Evolutionary conservation across 2,113 vertebrate genomes (phyloP).

Genomic region (Hypomesus transpacificus): DNA sequence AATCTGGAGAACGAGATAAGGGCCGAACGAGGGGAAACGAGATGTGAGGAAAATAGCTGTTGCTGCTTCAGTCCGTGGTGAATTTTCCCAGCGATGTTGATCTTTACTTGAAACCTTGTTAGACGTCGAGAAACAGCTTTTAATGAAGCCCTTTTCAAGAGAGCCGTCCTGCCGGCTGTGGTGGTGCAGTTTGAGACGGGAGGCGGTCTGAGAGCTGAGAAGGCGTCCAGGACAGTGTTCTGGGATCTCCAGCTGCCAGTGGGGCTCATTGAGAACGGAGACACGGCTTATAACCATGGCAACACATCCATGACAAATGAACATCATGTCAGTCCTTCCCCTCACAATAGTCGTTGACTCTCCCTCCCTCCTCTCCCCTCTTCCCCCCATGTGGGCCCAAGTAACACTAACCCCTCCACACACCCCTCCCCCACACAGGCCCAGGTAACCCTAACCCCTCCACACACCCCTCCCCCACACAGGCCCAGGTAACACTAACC

Average conservation of each 20-base stretch:
- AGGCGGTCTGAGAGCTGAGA: no score
- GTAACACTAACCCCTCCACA: constrained; percentile 24
- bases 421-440: constrained; percentile 3
- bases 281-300: constrained; percentile 52
- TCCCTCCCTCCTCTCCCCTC: constrained; percentile 15
- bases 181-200: no score
- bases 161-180: no score
- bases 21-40: neutral
- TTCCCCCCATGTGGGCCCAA: constrained; percentile 16
- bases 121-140: no score
- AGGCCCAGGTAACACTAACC: constrained; percentile 33
- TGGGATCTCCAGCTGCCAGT: neutral
- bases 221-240: no score
- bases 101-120: no score
- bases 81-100: no score
- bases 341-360: constrained; percentile 13
- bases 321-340: constrained; percentile 28
- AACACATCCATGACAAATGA: constrained; percentile 52
- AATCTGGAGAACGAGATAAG: constrained; percentile 40
- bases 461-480: constrained; percentile 6
- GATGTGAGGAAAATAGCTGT: constrained; percentile 2
- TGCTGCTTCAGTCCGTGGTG: constrained; percentile 8
- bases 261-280: constrained; percentile 34
- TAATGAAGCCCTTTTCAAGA: no score
- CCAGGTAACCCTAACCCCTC: constrained; percentile 29